phyloP scores from a whole-genome alignment of 2,113 vertebrate genomes.

The Sander vitreus region DNA sequence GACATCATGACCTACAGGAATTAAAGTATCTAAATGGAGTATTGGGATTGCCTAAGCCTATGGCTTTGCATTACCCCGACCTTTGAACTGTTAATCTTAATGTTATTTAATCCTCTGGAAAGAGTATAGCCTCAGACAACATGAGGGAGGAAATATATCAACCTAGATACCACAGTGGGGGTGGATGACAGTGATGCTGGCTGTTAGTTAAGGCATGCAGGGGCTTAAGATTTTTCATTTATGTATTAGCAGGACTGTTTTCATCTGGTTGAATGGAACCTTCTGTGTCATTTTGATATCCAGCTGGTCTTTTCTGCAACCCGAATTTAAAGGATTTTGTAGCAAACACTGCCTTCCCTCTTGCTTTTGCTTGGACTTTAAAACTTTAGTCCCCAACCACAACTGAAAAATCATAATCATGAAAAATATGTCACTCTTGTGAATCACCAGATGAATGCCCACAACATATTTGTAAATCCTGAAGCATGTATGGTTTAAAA shows the following conservation, averaged over 20 bases:
- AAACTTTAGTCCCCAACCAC: neutral
- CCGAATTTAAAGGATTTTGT: constrained; percentile 5
- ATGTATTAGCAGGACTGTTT: neutral
- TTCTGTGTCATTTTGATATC: neutral
- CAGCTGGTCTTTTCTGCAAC: neutral
- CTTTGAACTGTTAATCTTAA: constrained; percentile 71
- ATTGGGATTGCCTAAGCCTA: constrained; percentile 58
- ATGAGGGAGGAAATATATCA: constrained; percentile 47
- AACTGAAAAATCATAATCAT: constrained; percentile 16
- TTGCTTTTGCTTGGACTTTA: neutral
- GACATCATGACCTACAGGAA: constrained; percentile 41
- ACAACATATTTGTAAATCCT: constrained; percentile 13
- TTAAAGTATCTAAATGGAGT: constrained; percentile 55
- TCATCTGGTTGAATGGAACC: neutral
- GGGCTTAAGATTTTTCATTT: constrained; percentile 34
- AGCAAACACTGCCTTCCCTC: neutral
- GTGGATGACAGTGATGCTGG: constrained; percentile 7
- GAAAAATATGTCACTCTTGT: neutral
- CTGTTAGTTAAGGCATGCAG: constrained; percentile 1
- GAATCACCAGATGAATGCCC: constrained; percentile 4
- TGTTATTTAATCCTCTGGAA: constrained; percentile 71
- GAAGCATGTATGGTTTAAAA: neutral
- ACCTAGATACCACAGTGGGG: constrained; percentile 26
- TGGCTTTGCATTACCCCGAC: constrained; percentile 71
- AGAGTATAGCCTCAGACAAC: constrained; percentile 55